Base-by-base conservation (phyloP, 64 coral and sea anemone species). In the Dendrophyllia cribrosa region DNA sequence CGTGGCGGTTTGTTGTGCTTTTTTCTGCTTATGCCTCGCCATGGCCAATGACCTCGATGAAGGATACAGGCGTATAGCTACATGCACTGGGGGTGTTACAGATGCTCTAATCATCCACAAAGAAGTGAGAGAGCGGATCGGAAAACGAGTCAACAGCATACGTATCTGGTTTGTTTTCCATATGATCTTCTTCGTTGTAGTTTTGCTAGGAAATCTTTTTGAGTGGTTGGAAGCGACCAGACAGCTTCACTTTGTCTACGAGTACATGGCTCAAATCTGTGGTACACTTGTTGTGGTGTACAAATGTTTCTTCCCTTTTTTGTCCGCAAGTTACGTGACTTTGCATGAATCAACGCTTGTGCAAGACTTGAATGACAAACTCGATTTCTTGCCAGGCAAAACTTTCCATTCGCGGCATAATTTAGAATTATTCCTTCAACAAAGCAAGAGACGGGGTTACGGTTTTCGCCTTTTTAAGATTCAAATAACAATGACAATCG, bases 251-350 rank as follows among this genome's bases (percentile, higher is more conserved):
- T 73, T 77, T 78, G 70, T 59, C 4, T 87, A 79, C 16, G 72
- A 93, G 51, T 93, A 87, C 49, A 86, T 85, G 72, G 91, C 91
- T 58, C 91, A 93, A 51, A 75, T 93, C 34, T 86, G 82, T 6
- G 91, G 91, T 15, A 93, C 91, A 16, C 63, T 93, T 0, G 75
- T 93, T 6, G 91, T 93, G 17, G 73, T 74, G 5, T 93, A 93
- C 91, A 93, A 93, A 25, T 93, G 87, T 62, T 87, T 93, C 71
- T 93, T 93, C 63, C 91, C 91, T 5, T 93, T 93, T 43, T 24
- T 93, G 16, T 93, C 91, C 6, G 91, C 91, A 4, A 93, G 91
- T 70, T 93, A 93, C 74, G 91, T 93, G 72, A 93, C 91, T 15
- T 93, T 73, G 83, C 91, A 93, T 21, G 91, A 93, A 53, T 66